Evolutionary conservation across 2,888 invertebrate species (phyloP).

Genomic region (Eucera pruinosa): DNA sequence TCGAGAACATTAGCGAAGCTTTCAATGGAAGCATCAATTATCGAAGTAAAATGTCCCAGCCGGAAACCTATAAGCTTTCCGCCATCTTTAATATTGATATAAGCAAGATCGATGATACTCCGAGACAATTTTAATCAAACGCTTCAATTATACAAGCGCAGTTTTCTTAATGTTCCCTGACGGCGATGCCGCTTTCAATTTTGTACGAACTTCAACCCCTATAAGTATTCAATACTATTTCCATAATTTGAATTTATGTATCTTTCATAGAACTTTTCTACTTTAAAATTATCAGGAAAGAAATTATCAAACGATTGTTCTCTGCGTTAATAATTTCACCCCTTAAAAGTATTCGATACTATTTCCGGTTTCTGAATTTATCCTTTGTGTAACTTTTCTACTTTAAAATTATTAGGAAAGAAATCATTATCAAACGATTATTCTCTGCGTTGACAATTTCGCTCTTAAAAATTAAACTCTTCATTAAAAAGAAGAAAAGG

Average conservation of each 20-base stretch:
- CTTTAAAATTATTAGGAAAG: no score
- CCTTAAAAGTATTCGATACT: background rate
- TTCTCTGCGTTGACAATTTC: no score
- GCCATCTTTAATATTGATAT: constrained; percentile 22
- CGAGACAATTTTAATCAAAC: background rate
- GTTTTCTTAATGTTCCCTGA: background rate
- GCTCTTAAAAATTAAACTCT: no score
- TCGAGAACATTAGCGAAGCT: background rate
- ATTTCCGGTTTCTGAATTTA: no score
- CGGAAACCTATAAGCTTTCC: background rate
- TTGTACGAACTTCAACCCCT: background rate
- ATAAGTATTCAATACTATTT: no score
- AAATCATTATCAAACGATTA: no score
- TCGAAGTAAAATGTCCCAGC: background rate
- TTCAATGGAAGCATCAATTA: constrained; percentile 20
- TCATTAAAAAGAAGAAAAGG: no score
- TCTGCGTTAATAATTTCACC: background rate
- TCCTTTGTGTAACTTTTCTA: no score
- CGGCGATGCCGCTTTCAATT: background rate
- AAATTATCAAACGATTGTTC: no score
- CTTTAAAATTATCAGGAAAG: no score
- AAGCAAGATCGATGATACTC: background rate
- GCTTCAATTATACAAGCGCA: constrained; percentile 8
- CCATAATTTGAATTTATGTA: no score
- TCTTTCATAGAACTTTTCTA: no score